Evolutionary conservation across 1,140 invertebrate genomes (phyloP).

Genomic region (Trichonephila clavipes): DNA sequence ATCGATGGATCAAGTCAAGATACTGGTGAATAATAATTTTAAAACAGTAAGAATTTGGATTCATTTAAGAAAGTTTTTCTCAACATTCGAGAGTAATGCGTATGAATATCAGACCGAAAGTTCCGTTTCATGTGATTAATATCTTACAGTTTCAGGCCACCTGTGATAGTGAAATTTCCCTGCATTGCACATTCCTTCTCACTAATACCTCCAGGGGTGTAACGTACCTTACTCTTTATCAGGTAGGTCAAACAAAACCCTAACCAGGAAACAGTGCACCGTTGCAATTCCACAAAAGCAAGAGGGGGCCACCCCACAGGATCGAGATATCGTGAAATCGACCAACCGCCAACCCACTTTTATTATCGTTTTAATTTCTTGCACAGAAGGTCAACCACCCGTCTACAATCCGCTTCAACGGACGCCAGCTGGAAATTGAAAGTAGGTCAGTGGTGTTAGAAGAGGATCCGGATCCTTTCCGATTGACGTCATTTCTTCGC

Average conservation of each 20-base stretch:
- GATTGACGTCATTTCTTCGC: constrained; percentile 45
- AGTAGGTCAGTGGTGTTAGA: constrained; percentile 44
- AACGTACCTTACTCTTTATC: neutral
- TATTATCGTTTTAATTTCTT: constrained; percentile 13
- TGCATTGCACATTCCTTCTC: neutral
- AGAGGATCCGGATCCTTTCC: constrained; percentile 22
- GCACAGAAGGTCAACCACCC: constrained; percentile 2
- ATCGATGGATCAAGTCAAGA: too few species aligned
- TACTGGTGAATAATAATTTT: too few species aligned
- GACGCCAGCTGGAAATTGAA: constrained; percentile 39
- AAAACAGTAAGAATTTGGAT: too few species aligned
- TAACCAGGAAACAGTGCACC: neutral
- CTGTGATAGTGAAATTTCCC: neutral
- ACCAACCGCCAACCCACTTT: neutral
- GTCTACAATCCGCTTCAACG: neutral
- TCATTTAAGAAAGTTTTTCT: too few species aligned
- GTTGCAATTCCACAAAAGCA: neutral
- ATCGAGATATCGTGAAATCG: neutral
- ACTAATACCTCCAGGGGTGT: neutral
- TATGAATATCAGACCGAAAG: too few species aligned
- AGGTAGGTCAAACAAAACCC: constrained; percentile 15
- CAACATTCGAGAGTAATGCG: too few species aligned
- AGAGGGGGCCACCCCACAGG: neutral
- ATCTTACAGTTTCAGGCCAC: neutral
- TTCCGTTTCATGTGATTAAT: too few species aligned